phyloP scores from a whole-genome alignment of 2,888 invertebrate genomes.

The Lepidochrysops patricia region DNA sequence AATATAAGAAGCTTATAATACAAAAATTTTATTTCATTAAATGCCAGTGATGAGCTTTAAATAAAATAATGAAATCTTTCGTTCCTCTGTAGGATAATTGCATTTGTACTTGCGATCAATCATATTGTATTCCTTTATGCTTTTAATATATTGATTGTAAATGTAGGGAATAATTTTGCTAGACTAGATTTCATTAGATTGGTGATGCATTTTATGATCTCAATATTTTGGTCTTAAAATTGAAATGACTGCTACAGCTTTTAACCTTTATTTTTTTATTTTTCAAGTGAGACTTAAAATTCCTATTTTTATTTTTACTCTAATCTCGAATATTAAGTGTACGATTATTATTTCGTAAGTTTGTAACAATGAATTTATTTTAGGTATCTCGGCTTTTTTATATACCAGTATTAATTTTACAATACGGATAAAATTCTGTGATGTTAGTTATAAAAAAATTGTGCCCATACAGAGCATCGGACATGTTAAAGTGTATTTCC shows the following conservation, averaged over 20 bases:
- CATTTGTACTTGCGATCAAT: neutral
- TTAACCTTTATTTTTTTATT: neutral
- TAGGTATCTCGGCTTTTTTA: neutral
- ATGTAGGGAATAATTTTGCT: neutral
- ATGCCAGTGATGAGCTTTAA: neutral
- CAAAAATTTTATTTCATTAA: neutral
- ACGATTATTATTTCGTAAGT: neutral
- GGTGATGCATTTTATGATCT: conserved; percentile 12
- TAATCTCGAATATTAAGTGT: neutral
- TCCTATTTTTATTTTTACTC: neutral
- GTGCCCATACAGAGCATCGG: too few species aligned
- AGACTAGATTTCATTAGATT: neutral
- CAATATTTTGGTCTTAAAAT: conserved; percentile 11
- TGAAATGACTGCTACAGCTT: neutral
- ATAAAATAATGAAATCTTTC: neutral
- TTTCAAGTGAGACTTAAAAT: neutral
- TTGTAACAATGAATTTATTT: neutral
- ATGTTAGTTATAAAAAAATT: conserved; percentile 3
- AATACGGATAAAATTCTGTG: neutral
- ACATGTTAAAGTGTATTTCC: too few species aligned
- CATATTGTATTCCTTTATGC: neutral
- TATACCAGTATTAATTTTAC: conserved; percentile 9
- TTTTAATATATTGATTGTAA: neutral
- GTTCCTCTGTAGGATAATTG: neutral
- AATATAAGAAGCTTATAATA: neutral